These are phyloP conservation scores for Triops longicaudatus DNA, from an alignment of 1,140 invertebrate genomes.

Conservation along the genomic window DNA sequence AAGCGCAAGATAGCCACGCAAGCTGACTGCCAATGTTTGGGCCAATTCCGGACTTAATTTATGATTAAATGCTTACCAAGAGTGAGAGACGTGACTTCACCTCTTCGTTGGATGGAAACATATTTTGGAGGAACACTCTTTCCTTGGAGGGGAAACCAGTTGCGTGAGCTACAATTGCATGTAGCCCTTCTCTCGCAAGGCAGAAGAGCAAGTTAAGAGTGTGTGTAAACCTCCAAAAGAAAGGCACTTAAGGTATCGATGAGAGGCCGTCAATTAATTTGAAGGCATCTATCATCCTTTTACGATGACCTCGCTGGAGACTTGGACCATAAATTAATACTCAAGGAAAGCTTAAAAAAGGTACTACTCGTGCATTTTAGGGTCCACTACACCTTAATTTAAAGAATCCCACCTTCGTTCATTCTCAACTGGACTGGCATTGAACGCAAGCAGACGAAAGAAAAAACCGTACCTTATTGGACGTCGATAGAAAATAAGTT, in stretches of 20 bases:
- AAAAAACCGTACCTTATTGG: neutral
- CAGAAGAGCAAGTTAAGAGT: neutral
- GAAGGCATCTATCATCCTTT: conserved; percentile 11
- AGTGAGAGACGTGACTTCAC: neutral
- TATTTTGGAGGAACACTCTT: neutral
- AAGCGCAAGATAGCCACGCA: neutral
- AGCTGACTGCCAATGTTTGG: conserved; percentile 8
- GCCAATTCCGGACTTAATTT: conserved; percentile 5
- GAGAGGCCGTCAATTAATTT: conserved; percentile 12
- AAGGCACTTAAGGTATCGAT: conserved; percentile 11
- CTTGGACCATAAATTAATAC: neutral
- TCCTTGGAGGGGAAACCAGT: neutral
- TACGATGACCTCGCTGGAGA: neutral
- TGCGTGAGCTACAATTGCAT: neutral
- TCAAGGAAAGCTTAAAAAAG: neutral
- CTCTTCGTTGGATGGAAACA: neutral
- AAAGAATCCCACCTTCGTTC: neutral
- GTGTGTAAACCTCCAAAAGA: neutral
- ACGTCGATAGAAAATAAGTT: neutral
- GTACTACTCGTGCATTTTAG: neutral
- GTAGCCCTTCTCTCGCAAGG: neutral
- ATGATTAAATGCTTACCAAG: neutral
- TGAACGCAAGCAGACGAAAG: neutral
- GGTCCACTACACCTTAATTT: conserved; percentile 6
- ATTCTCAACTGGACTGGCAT: neutral